Base-by-base conservation (phyloP, 2,797 vertebrate genomes). In the Poeciliopsis paucimaculata region DNA sequence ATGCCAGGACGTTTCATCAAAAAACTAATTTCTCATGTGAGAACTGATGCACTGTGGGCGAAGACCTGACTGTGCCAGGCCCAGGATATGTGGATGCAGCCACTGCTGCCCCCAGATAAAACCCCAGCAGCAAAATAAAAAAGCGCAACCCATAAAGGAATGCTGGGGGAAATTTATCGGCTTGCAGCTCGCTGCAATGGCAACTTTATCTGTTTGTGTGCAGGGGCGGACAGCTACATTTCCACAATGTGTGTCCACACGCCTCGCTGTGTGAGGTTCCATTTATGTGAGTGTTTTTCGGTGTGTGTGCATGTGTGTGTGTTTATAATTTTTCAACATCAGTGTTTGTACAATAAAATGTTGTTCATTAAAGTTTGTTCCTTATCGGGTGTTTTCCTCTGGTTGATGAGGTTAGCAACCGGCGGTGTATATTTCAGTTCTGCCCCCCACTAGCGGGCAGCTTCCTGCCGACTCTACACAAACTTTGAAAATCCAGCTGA, bases 11-110 rank as follows among this genome's bases (percentile, higher is more conserved):
- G 73, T 92, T 95, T 93, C 89, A 93, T 93, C 89, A 93, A 86
- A 90, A 92, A 92, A 90, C 84, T 82, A 84, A 93, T 94, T 92
- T 83, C 80, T 94, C 91, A 92, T 91, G 84, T 87, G 82, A 90
- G 87, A 87, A 88, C 89, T 81, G 90, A 92, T 91, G 82, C 90
- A 92, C 86, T 91, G 82, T 81, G 81, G 90, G 90, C 64, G 82
- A 90, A 87, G 87, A 88, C 80, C 85, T 76, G 78, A 73, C 90
- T 86, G 88, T 88, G 88, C 87, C 83, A 81, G 57, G 73, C 80
- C 82, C 82, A 77, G 86, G 57, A 87, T 91, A 84, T 92, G 88
- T 84, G 89, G 90, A 91, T 91, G 88, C 86, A 85, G 83, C 83
- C 77, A 86, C 91, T 92, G 90, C 86, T 91, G 89, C 84, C 84